phyloP scores from a whole-genome alignment of 2,797 vertebrate species.

The Loris lydekkerianus region DNA sequence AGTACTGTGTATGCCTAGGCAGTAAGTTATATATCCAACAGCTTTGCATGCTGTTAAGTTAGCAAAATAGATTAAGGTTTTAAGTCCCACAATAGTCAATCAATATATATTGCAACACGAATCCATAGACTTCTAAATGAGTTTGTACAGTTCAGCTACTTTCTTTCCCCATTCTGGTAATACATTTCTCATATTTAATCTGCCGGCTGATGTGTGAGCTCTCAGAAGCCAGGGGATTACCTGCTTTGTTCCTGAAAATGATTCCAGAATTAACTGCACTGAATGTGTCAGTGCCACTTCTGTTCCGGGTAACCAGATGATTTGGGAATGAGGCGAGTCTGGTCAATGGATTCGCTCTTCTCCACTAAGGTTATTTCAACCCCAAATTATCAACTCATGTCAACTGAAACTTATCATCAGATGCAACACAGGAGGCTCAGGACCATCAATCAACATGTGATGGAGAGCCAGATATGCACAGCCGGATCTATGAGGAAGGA shows the following conservation, averaged over 20 bases:
- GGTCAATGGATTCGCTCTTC: background rate
- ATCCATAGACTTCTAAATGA: constrained; percentile 78
- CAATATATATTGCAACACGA: constrained; percentile 78
- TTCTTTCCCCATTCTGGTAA: constrained; percentile 61
- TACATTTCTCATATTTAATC: constrained; percentile 69
- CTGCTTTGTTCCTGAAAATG: constrained; percentile 64
- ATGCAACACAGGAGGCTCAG: background rate
- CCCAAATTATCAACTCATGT: background rate
- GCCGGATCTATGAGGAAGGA: background rate
- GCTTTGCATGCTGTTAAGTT: constrained; percentile 71
- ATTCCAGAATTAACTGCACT: constrained; percentile 53
- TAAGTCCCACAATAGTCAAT: constrained; percentile 79
- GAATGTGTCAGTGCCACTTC: background rate
- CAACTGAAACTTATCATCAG: background rate
- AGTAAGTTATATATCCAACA: constrained; percentile 62
- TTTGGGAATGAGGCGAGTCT: background rate
- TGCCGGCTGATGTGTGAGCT: constrained; percentile 40
- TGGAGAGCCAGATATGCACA: background rate
- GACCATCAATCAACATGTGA: background rate
- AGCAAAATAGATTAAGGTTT: constrained; percentile 81
- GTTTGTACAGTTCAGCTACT: constrained; percentile 65
- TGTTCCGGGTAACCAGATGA: background rate
- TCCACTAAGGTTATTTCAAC: background rate
- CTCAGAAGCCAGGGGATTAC: constrained; percentile 74
- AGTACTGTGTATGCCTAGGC: background rate